Percentiles rank a stretch among this genome's conserved stretches.
Evolutionary conservation across 2,888 invertebrate genomes (phyloP).

Genomic region (Monoplex corrugatus): DNA sequence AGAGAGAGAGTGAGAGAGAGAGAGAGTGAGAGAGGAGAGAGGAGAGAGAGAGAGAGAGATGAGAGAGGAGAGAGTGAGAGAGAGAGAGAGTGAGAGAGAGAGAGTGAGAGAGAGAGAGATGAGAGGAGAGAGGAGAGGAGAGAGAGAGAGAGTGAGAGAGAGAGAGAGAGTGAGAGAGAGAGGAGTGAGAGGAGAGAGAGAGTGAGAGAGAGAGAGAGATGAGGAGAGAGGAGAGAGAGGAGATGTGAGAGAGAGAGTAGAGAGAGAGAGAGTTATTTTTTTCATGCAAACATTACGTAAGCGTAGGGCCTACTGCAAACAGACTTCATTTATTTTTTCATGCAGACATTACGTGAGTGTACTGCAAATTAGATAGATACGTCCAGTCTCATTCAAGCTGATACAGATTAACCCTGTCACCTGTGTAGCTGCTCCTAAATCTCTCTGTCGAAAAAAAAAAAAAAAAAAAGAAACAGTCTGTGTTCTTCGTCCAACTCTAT

Average conservation of each 20-base stretch:
- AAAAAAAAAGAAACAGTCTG: too few species aligned
- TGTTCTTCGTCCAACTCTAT: too few species aligned
- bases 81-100: background rate
- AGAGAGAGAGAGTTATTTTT: background rate
- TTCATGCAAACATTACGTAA: background rate
- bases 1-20: too few species aligned
- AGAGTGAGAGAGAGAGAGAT: background rate
- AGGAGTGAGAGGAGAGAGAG: background rate
- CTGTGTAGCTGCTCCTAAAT: too few species aligned
- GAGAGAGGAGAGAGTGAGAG: too few species aligned
- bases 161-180: background rate
- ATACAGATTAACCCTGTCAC: too few species aligned
- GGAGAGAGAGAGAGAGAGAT: too few species aligned
- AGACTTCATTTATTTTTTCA: background rate
- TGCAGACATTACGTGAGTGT: background rate
- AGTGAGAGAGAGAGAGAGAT: conserved; percentile 26
- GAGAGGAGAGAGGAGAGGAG: background rate
- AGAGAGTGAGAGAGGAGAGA: too few species aligned
- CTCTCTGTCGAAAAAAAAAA: too few species aligned
- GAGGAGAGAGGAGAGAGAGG: background rate
- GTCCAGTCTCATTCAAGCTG: too few species aligned
- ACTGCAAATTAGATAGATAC: too few species aligned
- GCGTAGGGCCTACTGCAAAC: background rate
- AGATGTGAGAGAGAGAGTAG: background rate
- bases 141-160: background rate